These are phyloP conservation scores for Eulemur coronatus DNA, from an alignment of 2,797 vertebrate genomes.

Conservation along the genomic window DNA sequence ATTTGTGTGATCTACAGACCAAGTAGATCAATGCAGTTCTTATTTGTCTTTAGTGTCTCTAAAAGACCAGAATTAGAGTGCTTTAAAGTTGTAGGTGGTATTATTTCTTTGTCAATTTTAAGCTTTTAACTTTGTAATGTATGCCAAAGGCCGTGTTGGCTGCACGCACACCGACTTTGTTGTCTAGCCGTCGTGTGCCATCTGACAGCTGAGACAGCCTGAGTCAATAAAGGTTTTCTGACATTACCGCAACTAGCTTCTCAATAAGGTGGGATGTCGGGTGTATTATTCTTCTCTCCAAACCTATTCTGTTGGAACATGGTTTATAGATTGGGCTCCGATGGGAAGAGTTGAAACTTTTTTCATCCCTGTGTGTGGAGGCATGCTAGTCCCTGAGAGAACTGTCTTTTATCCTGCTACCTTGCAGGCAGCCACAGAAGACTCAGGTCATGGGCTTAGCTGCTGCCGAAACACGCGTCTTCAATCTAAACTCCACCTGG, in stretches of 20 bases:
- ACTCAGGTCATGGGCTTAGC: background rate
- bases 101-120: slow-evolving; percentile 71
- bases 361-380: background rate
- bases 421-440: background rate
- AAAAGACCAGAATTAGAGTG: slow-evolving; percentile 64
- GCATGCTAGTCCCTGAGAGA: background rate
- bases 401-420: background rate
- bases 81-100: slow-evolving; percentile 59
- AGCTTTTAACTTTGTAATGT: slow-evolving; percentile 61
- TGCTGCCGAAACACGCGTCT: background rate
- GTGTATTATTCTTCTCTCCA: slow-evolving; percentile 50
- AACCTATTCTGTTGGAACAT: slow-evolving; percentile 7
- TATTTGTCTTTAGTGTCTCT: slow-evolving; percentile 36
- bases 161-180: slow-evolving; percentile 55
- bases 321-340: slow-evolving; percentile 3
- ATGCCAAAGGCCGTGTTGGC: slow-evolving; percentile 70
- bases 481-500: background rate
- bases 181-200: slow-evolving; percentile 4
- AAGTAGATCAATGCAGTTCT: slow-evolving; percentile 47
- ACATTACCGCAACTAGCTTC: slow-evolving; percentile 45
- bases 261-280: slow-evolving; percentile 17
- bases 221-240: slow-evolving; percentile 66
- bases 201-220: slow-evolving; percentile 66
- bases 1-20: slow-evolving; percentile 19
- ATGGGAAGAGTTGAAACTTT: slow-evolving; percentile 46